These are phyloP conservation scores for Pogonocherus hispidulus DNA, from an alignment of 2,888 invertebrate species.

Conservation along the genomic window DNA sequence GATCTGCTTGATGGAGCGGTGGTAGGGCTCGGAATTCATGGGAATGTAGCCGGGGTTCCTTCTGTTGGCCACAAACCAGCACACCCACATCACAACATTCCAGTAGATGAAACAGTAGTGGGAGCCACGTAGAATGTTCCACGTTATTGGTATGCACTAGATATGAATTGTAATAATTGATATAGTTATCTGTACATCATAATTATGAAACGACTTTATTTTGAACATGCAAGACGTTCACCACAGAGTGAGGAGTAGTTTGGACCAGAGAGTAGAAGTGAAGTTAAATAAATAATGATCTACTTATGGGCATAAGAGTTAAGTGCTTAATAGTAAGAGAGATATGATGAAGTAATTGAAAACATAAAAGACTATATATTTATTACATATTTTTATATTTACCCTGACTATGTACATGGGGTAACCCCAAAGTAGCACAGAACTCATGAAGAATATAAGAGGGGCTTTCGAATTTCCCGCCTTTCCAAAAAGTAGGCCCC, in stretches of 20 bases:
- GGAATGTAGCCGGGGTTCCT: constrained; percentile 92
- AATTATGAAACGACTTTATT: too few relatives aligned
- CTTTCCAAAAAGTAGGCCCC: constrained; percentile 91
- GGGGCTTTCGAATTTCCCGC: constrained; percentile 94
- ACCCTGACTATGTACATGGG: constrained; percentile 93
- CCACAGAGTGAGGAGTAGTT: too few relatives aligned
- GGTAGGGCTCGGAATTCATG: constrained; percentile 90
- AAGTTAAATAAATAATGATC: too few relatives aligned
- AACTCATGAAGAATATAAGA: constrained; percentile 85
- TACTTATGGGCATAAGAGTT: too few relatives aligned
- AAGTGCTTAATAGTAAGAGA: too few relatives aligned
- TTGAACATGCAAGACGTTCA: too few relatives aligned
- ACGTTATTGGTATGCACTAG: constrained; percentile 89
- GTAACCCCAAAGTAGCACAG: constrained; percentile 91
- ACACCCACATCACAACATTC: constrained; percentile 94
- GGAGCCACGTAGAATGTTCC: constrained; percentile 88
- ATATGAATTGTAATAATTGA: too few relatives aligned
- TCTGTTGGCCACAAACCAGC: constrained; percentile 90
- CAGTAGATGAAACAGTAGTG: constrained; percentile 93
- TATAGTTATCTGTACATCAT: too few relatives aligned
- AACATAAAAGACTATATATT: too few relatives aligned
- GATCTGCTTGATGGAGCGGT: constrained; percentile 91
- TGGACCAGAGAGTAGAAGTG: too few relatives aligned
- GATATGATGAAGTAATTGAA: too few relatives aligned
- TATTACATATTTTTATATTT: constrained; percentile 63